These are phyloP conservation scores for Oceanodroma tethys DNA, from an alignment of 2,113 vertebrate genomes.

Conservation along the genomic window DNA sequence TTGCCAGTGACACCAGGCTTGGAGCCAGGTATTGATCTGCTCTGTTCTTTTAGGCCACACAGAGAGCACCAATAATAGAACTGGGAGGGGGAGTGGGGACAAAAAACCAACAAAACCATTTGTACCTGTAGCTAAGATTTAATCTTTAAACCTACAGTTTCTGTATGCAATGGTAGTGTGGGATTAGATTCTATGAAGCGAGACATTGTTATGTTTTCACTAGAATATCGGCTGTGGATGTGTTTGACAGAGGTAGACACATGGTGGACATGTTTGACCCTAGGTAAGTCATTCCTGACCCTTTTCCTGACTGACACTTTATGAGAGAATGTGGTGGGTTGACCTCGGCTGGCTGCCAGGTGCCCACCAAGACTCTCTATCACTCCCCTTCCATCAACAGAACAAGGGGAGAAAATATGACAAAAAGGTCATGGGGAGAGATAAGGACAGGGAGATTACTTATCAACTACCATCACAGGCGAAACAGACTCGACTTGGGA, in stretches of 20 bases:
- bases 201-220: not conserved
- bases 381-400: not conserved
- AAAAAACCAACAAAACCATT: not conserved
- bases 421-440: not conserved
- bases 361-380: not conserved
- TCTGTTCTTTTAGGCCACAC: not conserved
- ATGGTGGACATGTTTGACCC: not conserved
- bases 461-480: not conserved
- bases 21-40: not conserved
- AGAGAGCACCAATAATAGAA: not conserved
- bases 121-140: not conserved
- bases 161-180: not conserved
- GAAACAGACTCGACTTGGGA: not conserved
- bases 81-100: too few species aligned
- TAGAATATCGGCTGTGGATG: too few species aligned
- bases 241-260: not conserved
- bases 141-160: not conserved
- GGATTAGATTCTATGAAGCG: not conserved
- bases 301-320: not conserved
- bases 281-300: not conserved
- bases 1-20: not conserved
- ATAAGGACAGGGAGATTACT: not conserved
- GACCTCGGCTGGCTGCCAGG: accelerated
- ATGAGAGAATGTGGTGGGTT: not conserved
- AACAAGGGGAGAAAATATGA: not conserved